These are phyloP conservation scores for Acrossocheilus fasciatus DNA, from an alignment of 2,797 vertebrate species.

Conservation along the genomic window DNA sequence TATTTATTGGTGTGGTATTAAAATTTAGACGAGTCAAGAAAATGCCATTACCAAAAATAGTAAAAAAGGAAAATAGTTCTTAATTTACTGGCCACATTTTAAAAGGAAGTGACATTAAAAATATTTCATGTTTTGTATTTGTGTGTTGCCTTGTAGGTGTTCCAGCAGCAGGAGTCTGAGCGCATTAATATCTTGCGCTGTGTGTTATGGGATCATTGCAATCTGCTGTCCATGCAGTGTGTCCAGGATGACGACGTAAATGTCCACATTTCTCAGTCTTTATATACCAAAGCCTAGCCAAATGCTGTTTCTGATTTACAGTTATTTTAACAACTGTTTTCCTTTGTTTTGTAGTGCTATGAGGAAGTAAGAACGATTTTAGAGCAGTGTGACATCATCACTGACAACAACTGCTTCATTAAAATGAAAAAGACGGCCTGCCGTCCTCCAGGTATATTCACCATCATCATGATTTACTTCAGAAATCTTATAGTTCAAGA, in stretches of 20 bases:
- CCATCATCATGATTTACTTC: not conserved
- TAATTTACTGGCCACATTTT: not conserved
- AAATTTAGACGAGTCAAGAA: not conserved
- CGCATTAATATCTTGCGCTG: constrained; percentile 88
- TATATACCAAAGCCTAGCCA: not conserved
- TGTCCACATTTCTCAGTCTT: not conserved
- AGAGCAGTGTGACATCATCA: constrained; percentile 83
- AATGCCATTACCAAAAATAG: not conserved
- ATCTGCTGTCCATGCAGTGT: constrained; percentile 91
- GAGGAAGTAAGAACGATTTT: constrained; percentile 88
- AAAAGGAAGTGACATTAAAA: not conserved
- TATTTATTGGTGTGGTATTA: not conserved
- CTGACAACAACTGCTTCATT: constrained; percentile 88
- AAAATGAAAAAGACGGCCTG: constrained; percentile 83
- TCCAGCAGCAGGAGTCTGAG: constrained; percentile 93
- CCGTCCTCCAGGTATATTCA: constrained; percentile 82
- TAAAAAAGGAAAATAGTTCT: not conserved
- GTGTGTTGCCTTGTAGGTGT: constrained; percentile 76
- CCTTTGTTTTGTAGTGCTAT: constrained; percentile 75
- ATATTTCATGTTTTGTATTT: not conserved
- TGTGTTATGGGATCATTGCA: constrained; percentile 92
- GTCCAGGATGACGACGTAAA: constrained; percentile 92
- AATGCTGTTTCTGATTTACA: not conserved
- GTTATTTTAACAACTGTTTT: not conserved
- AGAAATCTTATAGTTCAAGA: not conserved